These are phyloP conservation scores for Pyrgus malvae DNA, from an alignment of 2,888 invertebrate genomes.

Conservation along the genomic window DNA sequence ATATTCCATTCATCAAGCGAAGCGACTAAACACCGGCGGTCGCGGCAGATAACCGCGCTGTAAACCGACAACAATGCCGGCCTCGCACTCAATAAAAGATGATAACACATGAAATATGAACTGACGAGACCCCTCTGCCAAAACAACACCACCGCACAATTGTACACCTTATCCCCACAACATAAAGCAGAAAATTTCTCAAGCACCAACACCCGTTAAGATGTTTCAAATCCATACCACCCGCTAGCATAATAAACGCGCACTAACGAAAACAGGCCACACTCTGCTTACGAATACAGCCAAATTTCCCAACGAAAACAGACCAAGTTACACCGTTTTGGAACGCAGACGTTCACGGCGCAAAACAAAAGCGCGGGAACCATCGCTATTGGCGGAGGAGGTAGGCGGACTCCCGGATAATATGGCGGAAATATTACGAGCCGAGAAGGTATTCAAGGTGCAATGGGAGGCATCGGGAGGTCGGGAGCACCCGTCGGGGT, in stretches of 20 bases:
- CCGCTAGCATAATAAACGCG: conserved; percentile 65
- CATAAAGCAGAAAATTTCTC: conserved; percentile 39
- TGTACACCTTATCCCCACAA: conserved; percentile 34
- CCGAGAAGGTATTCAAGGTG: conserved; percentile 77
- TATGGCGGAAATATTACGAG: conserved; percentile 80
- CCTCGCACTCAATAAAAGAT: conserved; percentile 82
- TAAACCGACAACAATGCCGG: conserved; percentile 79
- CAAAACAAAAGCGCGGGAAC: conserved; percentile 81
- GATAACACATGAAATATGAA: conserved; percentile 82
- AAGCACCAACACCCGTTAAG: conserved; percentile 41
- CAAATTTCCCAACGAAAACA: conserved; percentile 75
- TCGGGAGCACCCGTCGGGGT: conserved; percentile 45
- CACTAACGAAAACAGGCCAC: conserved; percentile 75
- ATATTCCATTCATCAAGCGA: conserved; percentile 74
- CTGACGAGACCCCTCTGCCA: conserved; percentile 67
- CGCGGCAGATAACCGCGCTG: conserved; percentile 72
- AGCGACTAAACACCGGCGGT: conserved; percentile 72
- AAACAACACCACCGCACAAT: conserved; percentile 30
- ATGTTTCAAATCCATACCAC: conserved; percentile 46
- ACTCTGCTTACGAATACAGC: conserved; percentile 67
- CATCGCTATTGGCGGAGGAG: conserved; percentile 76
- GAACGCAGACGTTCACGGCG: conserved; percentile 65
- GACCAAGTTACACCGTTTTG: conserved; percentile 75
- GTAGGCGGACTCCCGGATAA: conserved; percentile 76
- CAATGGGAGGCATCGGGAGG: conserved; percentile 57